These are phyloP conservation scores for Trichopria drosophilae DNA, from an alignment of 2,888 invertebrate genomes.

Conservation along the genomic window DNA sequence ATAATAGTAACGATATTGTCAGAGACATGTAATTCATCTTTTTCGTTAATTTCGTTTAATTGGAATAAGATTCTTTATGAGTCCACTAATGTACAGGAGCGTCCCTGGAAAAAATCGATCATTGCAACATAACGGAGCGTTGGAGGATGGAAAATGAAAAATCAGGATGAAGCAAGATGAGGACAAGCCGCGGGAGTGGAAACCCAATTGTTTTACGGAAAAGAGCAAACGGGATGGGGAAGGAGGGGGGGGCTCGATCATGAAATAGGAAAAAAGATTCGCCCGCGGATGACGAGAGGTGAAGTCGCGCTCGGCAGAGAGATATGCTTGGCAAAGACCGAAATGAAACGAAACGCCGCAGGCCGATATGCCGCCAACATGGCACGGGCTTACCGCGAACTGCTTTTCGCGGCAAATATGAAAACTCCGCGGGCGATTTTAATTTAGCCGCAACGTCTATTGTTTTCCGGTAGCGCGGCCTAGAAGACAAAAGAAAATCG, in stretches of 20 bases:
- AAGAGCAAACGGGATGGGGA: conserved; percentile 14
- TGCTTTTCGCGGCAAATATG: no score
- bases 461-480: conserved; percentile 46
- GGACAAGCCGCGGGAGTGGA: conserved; percentile 22
- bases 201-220: conserved; percentile 27
- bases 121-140: no score
- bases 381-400: conserved; percentile 25
- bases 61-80: no score
- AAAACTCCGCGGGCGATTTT: conserved; percentile 58
- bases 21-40: no score
- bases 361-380: conserved; percentile 38
- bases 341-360: conserved; percentile 55
- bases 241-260: conserved; percentile 18
- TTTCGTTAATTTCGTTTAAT: no score
- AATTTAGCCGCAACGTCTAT: conserved; percentile 58
- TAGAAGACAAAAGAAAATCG: conserved; percentile 26
- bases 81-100: no score
- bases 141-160: conserved; percentile 4
- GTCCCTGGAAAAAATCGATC: no score
- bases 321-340: conserved; percentile 45
- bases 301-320: conserved; percentile 35
- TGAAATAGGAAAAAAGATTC: conserved; percentile 27
- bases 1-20: no score
- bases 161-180: conserved; percentile 1
- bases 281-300: conserved; percentile 27